Conservation (phyloP, 1,140 invertebrate genomes). For the Danaus plexippus region DNA sequence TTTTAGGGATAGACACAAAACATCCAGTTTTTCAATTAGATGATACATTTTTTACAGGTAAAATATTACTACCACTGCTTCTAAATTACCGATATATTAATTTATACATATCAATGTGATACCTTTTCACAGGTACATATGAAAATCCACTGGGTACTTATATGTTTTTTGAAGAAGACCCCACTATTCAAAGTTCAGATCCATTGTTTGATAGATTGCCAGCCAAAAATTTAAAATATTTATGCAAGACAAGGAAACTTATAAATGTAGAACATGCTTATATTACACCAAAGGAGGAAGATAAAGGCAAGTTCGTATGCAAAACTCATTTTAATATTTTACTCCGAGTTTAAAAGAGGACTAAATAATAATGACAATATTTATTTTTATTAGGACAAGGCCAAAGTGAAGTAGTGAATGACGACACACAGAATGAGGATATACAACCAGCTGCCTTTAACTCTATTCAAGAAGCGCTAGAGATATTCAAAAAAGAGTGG, state of each 20-base stretch:
- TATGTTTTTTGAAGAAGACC: slow-evolving; percentile 65
- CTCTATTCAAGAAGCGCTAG: slow-evolving; percentile 42
- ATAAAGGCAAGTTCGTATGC: slow-evolving; percentile 22
- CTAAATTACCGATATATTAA: no score
- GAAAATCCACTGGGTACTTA: slow-evolving; percentile 58
- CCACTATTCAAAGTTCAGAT: slow-evolving; percentile 34
- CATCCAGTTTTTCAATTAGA: slow-evolving; percentile 57
- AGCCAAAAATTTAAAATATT: slow-evolving; percentile 55
- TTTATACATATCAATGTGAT: slow-evolving; percentile 5
- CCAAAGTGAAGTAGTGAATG: slow-evolving; percentile 18
- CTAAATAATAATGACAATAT: slow-evolving; percentile 1
- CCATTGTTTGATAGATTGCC: slow-evolving; percentile 59
- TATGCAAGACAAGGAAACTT: slow-evolving; percentile 57
- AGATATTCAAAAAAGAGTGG: slow-evolving; percentile 43
- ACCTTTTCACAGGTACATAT: slow-evolving; percentile 49
- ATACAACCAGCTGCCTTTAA: slow-evolving; percentile 38
- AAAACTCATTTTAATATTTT: slow-evolving; percentile 2
- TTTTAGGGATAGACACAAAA: slow-evolving; percentile 51
- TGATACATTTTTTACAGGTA: slow-evolving; percentile 60
- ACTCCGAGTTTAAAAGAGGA: neutral
- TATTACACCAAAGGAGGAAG: slow-evolving; percentile 55
- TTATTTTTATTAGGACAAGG: slow-evolving; percentile 27
- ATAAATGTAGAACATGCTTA: slow-evolving; percentile 61
- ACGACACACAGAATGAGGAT: slow-evolving; percentile 21
- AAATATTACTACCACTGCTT: neutral